Percentiles rank a stretch among this genome's conserved stretches.
These are phyloP conservation scores for Rhagonycha lutea DNA, from an alignment of 2,888 invertebrate species.

Conservation along the genomic window DNA sequence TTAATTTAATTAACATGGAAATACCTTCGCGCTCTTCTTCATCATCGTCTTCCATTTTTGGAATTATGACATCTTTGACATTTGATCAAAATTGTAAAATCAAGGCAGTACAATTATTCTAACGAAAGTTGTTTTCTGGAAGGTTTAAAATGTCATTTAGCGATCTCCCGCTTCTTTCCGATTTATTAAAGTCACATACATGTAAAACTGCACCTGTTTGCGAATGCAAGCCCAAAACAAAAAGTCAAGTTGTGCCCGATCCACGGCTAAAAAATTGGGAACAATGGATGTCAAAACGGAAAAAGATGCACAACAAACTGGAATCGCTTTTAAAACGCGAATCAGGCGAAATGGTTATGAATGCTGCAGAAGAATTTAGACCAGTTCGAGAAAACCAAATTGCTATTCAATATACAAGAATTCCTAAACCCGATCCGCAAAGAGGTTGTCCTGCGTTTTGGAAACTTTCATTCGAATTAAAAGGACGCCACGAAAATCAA, in stretches of 20 bases:
- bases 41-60: background rate
- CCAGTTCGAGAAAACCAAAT: constrained; percentile 42
- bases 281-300: constrained; percentile 44
- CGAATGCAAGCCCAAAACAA: background rate
- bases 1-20: background rate
- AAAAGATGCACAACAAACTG: constrained; percentile 38
- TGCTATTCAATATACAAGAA: constrained; percentile 43
- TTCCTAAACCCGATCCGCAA: constrained; percentile 44
- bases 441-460: constrained; percentile 51
- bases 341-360: constrained; percentile 38
- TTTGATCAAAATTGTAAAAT: background rate
- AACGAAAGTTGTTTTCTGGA: background rate
- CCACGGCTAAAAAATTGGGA: constrained; percentile 44
- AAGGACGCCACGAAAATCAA: background rate
- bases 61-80: background rate
- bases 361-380: constrained; percentile 17
- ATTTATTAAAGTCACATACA: constrained; percentile 7
- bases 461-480: constrained; percentile 42
- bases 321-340: constrained; percentile 38
- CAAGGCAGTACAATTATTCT: background rate
- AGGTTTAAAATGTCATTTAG: constrained; percentile 18
- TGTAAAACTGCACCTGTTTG: constrained; percentile 5
- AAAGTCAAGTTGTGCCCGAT: constrained; percentile 20
- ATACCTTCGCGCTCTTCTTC: background rate
- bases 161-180: constrained; percentile 16